Evolutionary conservation across 2,888 invertebrate species (phyloP).

Genomic region (Agrochola lota): DNA sequence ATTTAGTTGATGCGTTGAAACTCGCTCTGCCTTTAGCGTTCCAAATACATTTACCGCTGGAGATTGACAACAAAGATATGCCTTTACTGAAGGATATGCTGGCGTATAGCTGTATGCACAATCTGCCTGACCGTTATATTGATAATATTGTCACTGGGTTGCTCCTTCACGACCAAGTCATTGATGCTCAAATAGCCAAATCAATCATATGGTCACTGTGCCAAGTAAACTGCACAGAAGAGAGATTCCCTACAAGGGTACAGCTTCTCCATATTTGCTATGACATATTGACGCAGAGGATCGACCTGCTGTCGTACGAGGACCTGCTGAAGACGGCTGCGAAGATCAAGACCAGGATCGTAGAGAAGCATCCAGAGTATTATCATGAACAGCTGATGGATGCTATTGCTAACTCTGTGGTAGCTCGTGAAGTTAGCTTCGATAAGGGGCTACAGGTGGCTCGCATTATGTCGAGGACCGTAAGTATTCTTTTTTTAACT

Average conservation of each 20-base stretch:
- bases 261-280: slow-evolving; percentile 89
- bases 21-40: slow-evolving; percentile 93
- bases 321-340: slow-evolving; percentile 88
- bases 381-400: slow-evolving; percentile 92
- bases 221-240: slow-evolving; percentile 84
- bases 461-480: slow-evolving; percentile 89
- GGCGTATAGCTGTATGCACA: slow-evolving; percentile 87
- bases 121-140: slow-evolving; percentile 87
- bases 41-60: slow-evolving; percentile 90
- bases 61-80: slow-evolving; percentile 90
- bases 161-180: slow-evolving; percentile 82
- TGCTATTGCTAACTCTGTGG: slow-evolving; percentile 87
- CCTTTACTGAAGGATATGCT: slow-evolving; percentile 89
- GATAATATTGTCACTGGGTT: slow-evolving; percentile 89
- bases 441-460: slow-evolving; percentile 86
- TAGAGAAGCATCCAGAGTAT: slow-evolving; percentile 87
- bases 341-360: slow-evolving; percentile 85
- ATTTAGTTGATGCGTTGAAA: slow-evolving; percentile 91
- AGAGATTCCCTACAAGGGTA: slow-evolving; percentile 81
- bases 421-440: slow-evolving; percentile 88
- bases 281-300: slow-evolving; percentile 84
- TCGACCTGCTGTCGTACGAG: slow-evolving; percentile 83
- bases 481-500: slow-evolving; percentile 80
- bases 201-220: slow-evolving; percentile 91
- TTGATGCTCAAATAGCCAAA: slow-evolving; percentile 86